Evolutionary conservation across 2,888 invertebrate genomes (phyloP).

Genomic region (Rhogogaster chlorosoma): DNA sequence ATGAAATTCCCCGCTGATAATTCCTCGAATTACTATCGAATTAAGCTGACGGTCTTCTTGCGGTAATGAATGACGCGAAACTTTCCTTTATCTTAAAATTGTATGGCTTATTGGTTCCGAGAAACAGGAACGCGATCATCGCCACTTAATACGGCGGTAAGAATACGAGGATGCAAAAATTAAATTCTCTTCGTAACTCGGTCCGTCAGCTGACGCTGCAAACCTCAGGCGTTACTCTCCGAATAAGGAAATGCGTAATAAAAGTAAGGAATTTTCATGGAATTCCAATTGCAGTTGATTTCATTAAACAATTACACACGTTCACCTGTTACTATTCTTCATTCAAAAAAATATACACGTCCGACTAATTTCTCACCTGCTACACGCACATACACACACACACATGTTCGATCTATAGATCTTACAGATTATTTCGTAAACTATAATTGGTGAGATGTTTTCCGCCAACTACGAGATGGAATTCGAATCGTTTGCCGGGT

Average conservation of each 20-base stretch:
- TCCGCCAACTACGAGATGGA: not conserved
- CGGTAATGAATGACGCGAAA: not conserved
- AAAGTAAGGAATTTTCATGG: slow-evolving; percentile 1
- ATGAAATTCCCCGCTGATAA: not conserved
- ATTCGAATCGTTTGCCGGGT: not conserved
- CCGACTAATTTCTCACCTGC: not conserved
- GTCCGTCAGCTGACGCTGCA: not conserved
- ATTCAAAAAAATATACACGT: not conserved
- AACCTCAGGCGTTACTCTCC: not conserved
- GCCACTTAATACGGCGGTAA: not conserved
- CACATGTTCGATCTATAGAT: not conserved
- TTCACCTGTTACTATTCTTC: not conserved
- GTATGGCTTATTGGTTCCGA: not conserved
- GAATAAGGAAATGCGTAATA: not conserved
- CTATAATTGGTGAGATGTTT: not conserved
- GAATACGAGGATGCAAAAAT: not conserved
- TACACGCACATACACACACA: not conserved
- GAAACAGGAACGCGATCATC: not conserved
- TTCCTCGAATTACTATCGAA: not conserved
- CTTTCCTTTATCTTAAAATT: not conserved
- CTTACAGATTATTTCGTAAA: not conserved
- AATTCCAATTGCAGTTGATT: not conserved
- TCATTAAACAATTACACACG: not conserved
- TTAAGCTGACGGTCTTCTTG: not conserved
- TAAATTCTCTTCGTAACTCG: not conserved